A percentile compares a stretch with the other conserved stretches of the same genome.
Conservation (phyloP, 2,797 vertebrate species). For the Calcarius lapponicus region DNA sequence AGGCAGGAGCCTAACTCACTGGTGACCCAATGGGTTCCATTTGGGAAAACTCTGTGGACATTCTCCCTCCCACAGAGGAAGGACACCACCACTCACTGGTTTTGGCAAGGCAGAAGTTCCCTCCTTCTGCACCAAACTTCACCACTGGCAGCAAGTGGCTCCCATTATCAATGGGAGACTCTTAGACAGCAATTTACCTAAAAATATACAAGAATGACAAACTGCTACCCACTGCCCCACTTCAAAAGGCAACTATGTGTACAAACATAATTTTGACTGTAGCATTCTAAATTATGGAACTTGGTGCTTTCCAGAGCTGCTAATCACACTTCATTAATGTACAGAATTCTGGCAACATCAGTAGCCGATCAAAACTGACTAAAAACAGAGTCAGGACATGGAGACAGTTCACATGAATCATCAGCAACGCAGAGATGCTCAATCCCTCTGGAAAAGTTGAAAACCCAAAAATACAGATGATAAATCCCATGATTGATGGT, state of each 20-base stretch:
- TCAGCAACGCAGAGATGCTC: background rate
- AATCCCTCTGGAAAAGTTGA: background rate
- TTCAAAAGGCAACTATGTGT: background rate
- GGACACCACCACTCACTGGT: no score
- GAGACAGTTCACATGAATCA: background rate
- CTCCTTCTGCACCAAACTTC: background rate
- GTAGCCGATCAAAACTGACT: background rate
- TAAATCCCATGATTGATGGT: background rate
- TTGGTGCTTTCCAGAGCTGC: background rate
- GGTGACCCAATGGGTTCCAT: accelerated
- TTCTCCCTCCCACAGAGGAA: background rate
- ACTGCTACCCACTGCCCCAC: background rate
- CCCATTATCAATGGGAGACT: background rate
- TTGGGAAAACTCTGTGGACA: background rate
- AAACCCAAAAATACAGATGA: background rate
- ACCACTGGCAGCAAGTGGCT: background rate
- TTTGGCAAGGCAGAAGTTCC: background rate
- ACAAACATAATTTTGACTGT: background rate
- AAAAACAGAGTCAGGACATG: background rate
- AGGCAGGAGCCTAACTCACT: background rate
- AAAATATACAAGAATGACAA: background rate
- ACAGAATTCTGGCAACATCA: background rate
- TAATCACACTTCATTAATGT: background rate
- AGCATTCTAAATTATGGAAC: background rate
- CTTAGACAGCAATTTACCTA: background rate